Conservation (phyloP, 1,140 invertebrate genomes). For the Sycophila sp. region DNA sequence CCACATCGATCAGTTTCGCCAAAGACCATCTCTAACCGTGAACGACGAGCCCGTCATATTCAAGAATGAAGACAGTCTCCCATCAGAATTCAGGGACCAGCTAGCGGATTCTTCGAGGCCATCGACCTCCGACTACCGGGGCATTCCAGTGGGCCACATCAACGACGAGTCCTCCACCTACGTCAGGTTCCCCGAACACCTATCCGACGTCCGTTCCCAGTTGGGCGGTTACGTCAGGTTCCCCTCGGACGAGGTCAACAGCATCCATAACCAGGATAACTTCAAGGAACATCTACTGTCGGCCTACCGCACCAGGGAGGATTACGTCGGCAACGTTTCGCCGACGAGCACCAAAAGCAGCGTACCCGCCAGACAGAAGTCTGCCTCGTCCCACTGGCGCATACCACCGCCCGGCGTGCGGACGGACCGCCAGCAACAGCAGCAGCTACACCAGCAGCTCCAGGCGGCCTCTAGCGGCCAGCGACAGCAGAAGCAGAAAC, state of each 20-base stretch:
- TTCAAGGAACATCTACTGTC: slow-evolving; percentile 20
- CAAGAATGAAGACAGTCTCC: slow-evolving; percentile 16
- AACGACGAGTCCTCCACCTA: slow-evolving; percentile 33
- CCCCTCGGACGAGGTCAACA: slow-evolving; percentile 57
- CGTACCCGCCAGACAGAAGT: slow-evolving; percentile 48
- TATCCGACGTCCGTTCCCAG: slow-evolving; percentile 31
- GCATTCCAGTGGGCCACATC: background rate
- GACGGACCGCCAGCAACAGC: slow-evolving; percentile 47
- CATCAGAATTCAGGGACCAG: slow-evolving; percentile 32
- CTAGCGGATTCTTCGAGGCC: slow-evolving; percentile 15
- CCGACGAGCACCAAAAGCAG: slow-evolving; percentile 50
- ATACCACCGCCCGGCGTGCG: slow-evolving; percentile 32
- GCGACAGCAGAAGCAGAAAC: slow-evolving; percentile 43
- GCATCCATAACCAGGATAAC: slow-evolving; percentile 53
- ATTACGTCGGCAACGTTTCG: slow-evolving; percentile 15
- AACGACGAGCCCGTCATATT: slow-evolving; percentile 11
- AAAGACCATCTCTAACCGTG: background rate
- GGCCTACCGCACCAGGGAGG: background rate
- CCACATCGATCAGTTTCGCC: background rate
- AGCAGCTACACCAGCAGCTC: slow-evolving; percentile 43
- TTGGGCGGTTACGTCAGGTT: slow-evolving; percentile 52
- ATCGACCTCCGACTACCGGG: slow-evolving; percentile 29
- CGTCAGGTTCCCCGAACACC: slow-evolving; percentile 47
- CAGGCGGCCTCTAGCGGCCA: slow-evolving; percentile 35
- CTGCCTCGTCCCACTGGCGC: slow-evolving; percentile 36